Conservation (phyloP, 2,113 vertebrate species). For the Leucoraja erinaceus region DNA sequence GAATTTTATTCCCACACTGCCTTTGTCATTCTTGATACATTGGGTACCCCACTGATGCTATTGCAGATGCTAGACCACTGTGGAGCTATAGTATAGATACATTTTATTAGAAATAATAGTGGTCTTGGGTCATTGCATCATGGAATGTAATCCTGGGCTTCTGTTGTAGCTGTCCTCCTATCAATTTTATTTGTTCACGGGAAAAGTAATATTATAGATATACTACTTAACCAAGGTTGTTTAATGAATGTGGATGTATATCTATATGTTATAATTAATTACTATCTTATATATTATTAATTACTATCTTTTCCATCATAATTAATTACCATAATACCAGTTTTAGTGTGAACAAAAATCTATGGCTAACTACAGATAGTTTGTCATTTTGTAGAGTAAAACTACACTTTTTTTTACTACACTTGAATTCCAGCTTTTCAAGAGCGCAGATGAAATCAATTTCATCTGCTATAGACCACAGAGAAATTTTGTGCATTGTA, state of each 20-base stretch:
- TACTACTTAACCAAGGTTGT: not conserved
- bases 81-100: conserved; percentile 51
- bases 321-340: not conserved
- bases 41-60: conserved; percentile 43
- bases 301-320: not conserved
- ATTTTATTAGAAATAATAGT: conserved; percentile 52
- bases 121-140: conserved; percentile 50
- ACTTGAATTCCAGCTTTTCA: not conserved
- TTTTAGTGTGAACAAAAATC: not conserved
- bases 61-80: conserved; percentile 57
- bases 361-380: not conserved
- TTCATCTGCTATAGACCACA: not conserved
- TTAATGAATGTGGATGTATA: not conserved
- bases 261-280: not conserved
- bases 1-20: conserved; percentile 55
- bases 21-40: conserved; percentile 66
- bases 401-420: not conserved
- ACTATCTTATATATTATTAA: not conserved
- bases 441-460: conserved; percentile 8
- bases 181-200: conserved; percentile 2
- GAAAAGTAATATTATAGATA: not conserved
- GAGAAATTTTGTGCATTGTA: too few relatives aligned
- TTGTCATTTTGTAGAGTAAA: not conserved
- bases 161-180: not conserved
- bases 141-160: conserved; percentile 50